Evolutionary conservation across 2,888 invertebrate genomes (phyloP).

Genomic region (Automeris io): DNA sequence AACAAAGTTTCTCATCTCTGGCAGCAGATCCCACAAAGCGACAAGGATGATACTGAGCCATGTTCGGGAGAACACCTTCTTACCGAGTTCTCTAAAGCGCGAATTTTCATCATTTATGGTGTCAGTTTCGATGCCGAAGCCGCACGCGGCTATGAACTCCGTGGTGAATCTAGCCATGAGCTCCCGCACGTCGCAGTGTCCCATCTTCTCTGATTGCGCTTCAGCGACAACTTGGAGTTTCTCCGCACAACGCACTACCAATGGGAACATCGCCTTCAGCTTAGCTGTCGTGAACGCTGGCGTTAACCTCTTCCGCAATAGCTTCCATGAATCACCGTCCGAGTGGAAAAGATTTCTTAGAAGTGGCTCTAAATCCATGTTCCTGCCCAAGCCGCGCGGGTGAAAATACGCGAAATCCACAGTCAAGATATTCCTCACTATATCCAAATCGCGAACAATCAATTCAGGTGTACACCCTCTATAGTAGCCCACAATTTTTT

Average conservation of each 20-base stretch:
- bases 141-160: slow-evolving; percentile 49
- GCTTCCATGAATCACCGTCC: slow-evolving; percentile 53
- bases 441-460: slow-evolving; percentile 43
- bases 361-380: slow-evolving; percentile 35
- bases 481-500: slow-evolving; percentile 51
- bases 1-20: slow-evolving; percentile 26
- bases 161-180: slow-evolving; percentile 49
- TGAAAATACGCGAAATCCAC: slow-evolving; percentile 46
- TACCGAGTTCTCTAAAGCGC: slow-evolving; percentile 35
- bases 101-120: slow-evolving; percentile 41
- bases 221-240: slow-evolving; percentile 36
- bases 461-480: slow-evolving; percentile 43
- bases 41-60: slow-evolving; percentile 19
- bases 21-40: slow-evolving; percentile 35
- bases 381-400: slow-evolving; percentile 34
- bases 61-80: slow-evolving; percentile 26
- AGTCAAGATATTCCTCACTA: slow-evolving; percentile 37
- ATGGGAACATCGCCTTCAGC: slow-evolving; percentile 54
- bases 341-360: slow-evolving; percentile 39
- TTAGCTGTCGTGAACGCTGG: slow-evolving; percentile 54
- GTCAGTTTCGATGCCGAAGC: slow-evolving; percentile 45
- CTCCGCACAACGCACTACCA: slow-evolving; percentile 47
- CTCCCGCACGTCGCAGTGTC: slow-evolving; percentile 36
- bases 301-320: slow-evolving; percentile 49
- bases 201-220: slow-evolving; percentile 28